Percentiles rank a stretch among this genome's conserved stretches.
Evolutionary conservation across 2,888 invertebrate species (phyloP).

Genomic region (Drosophila pegasa): DNA sequence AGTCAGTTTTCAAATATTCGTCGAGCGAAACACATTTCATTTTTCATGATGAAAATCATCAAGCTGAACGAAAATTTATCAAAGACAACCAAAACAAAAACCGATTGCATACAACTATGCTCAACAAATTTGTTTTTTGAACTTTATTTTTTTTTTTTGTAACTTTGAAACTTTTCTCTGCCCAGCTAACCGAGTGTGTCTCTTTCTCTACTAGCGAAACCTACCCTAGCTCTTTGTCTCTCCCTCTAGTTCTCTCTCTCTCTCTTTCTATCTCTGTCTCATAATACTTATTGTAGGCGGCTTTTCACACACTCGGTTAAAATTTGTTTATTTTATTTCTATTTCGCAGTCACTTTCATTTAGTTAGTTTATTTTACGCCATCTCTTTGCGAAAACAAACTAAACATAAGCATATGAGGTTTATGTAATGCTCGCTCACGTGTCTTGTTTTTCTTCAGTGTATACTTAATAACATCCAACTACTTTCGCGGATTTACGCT

Average conservation of each 20-base stretch:
- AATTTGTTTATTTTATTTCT: slow-evolving; percentile 59
- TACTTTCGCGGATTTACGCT: slow-evolving; percentile 79
- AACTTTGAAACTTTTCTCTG: slow-evolving; percentile 59
- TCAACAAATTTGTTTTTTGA: slow-evolving; percentile 53
- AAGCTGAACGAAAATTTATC: slow-evolving; percentile 73
- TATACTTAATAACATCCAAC: slow-evolving; percentile 51
- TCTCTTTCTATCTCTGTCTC: slow-evolving; percentile 13
- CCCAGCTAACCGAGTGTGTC: slow-evolving; percentile 43
- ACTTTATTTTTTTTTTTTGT: slow-evolving; percentile 52
- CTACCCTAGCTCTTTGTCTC: slow-evolving; percentile 1
- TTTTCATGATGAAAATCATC: slow-evolving; percentile 73
- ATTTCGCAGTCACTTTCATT: slow-evolving; percentile 63
- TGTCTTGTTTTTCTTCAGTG: slow-evolving; percentile 39
- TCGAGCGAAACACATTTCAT: slow-evolving; percentile 76
- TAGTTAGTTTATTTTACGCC: slow-evolving; percentile 37
- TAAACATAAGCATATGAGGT: slow-evolving; percentile 22
- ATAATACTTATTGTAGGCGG: slow-evolving; percentile 35
- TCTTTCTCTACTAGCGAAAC: slow-evolving; percentile 20
- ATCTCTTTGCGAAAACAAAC: slow-evolving; percentile 42
- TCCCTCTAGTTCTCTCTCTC: slow-evolving; percentile 1
- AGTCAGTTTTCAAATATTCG: slow-evolving; percentile 54
- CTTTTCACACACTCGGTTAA: slow-evolving; percentile 32
- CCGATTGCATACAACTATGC: slow-evolving; percentile 51
- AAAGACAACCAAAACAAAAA: slow-evolving; percentile 69
- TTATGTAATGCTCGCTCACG: slow-evolving; percentile 61